Evolutionary conservation across 2,888 invertebrate species (phyloP).

Genomic region (Brachyptera putata): DNA sequence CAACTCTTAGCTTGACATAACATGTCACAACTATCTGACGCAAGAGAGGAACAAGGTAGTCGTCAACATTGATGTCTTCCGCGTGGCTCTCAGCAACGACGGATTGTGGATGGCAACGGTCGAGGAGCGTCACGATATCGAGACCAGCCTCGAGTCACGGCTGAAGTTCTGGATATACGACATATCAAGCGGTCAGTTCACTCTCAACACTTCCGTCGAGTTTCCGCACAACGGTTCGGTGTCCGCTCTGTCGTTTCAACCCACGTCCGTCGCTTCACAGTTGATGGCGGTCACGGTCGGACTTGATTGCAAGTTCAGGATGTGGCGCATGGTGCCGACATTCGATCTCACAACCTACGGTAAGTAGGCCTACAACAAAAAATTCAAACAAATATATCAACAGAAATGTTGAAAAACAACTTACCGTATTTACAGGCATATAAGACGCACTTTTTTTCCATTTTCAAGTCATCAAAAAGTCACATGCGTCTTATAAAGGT

Average conservation of each 20-base stretch:
- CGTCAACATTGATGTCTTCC: constrained; percentile 61
- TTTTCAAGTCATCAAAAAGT: no score
- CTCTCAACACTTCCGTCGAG: constrained; percentile 67
- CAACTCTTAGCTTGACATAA: constrained; percentile 68
- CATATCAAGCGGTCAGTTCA: constrained; percentile 50
- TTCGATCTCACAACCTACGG: constrained; percentile 53
- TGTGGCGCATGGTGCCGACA: constrained; percentile 62
- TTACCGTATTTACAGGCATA: no score
- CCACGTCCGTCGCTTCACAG: constrained; percentile 43
- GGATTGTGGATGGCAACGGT: constrained; percentile 69
- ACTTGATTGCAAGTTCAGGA: constrained; percentile 62
- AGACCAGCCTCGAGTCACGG: constrained; percentile 51
- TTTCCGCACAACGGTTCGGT: constrained; percentile 63
- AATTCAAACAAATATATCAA: no score
- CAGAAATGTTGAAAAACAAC: no score
- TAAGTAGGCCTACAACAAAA: constrained; percentile 39
- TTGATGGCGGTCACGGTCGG: constrained; percentile 61
- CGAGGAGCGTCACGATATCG: constrained; percentile 43
- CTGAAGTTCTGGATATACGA: constrained; percentile 66
- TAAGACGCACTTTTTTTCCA: no score
- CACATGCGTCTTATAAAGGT: no score
- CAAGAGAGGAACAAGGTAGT: constrained; percentile 56
- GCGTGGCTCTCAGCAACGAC: constrained; percentile 60
- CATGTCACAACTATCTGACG: constrained; percentile 63
- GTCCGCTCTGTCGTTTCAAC: constrained; percentile 57